Evolutionary conservation across 2,888 invertebrate genomes (phyloP).

Genomic region (Cerceris ruficornis): DNA sequence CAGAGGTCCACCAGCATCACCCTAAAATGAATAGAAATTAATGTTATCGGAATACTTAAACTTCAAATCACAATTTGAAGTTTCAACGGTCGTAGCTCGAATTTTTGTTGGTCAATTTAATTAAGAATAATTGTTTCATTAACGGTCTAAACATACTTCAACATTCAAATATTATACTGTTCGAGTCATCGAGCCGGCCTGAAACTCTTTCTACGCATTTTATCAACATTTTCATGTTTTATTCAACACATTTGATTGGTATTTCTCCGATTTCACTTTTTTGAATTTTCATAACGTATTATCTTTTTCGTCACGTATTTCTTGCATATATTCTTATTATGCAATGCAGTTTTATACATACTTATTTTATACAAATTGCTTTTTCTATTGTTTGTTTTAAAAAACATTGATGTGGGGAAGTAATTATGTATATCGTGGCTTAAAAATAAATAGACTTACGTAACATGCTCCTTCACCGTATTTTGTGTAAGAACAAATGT

Average conservation of each 20-base stretch:
- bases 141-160: background rate
- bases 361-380: too few species aligned
- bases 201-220: background rate
- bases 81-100: too few species aligned
- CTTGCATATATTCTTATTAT: too few species aligned
- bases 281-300: background rate
- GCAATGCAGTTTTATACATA: too few species aligned
- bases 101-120: too few species aligned
- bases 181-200: background rate
- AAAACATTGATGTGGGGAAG: background rate
- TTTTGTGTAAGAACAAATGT: slow-evolving; percentile 75
- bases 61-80: too few species aligned
- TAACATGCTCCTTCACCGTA: slow-evolving; percentile 76
- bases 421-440: background rate
- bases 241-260: background rate
- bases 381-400: background rate
- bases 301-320: too few species aligned
- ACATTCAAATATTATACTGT: background rate
- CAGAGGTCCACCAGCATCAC: slow-evolving; percentile 66
- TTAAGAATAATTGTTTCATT: background rate
- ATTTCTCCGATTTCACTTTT: too few species aligned
- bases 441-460: slow-evolving; percentile 64
- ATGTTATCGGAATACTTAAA: background rate
- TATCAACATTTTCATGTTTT: background rate
- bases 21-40: slow-evolving; percentile 33